A percentile compares a stretch with the other conserved stretches of the same genome.
Evolutionary conservation across 2,797 vertebrate genomes (phyloP).

Genomic region (Enteromius argenteus): DNA sequence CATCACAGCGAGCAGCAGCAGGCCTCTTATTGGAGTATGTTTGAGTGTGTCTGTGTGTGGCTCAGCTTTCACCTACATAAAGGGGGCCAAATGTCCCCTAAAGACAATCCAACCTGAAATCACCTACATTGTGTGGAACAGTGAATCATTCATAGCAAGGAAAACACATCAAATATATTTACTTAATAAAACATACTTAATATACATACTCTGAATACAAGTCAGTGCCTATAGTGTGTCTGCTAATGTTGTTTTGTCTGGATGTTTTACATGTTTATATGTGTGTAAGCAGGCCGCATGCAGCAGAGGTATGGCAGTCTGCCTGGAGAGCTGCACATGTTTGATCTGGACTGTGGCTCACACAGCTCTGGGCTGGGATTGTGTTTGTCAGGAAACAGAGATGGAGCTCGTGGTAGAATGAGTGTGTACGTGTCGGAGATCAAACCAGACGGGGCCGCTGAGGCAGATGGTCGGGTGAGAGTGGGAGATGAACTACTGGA

Average conservation of each 20-base stretch:
- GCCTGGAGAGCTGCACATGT: constrained; percentile 87
- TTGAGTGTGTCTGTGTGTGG: constrained; percentile 22
- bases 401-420: constrained; percentile 85
- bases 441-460: constrained; percentile 88
- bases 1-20: constrained; percentile 44
- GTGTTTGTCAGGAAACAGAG: constrained; percentile 87
- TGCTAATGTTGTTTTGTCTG: constrained; percentile 13
- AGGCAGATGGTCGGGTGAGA: constrained; percentile 86
- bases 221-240: background rate
- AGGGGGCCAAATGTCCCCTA: background rate
- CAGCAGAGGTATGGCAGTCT: constrained; percentile 88
- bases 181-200: background rate
- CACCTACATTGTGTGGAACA: background rate
- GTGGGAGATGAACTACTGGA: constrained; percentile 93
- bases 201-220: background rate
- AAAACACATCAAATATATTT: constrained; percentile 4
- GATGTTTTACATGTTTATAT: constrained; percentile 28
- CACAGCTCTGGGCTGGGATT: constrained; percentile 88
- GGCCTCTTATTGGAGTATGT: constrained; percentile 58
- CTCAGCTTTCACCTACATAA: constrained; percentile 5
- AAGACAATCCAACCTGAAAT: constrained; percentile 16
- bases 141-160: background rate
- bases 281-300: constrained; percentile 78
- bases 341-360: constrained; percentile 90
- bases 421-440: constrained; percentile 89